phyloP scores from a whole-genome alignment of 2,888 invertebrate species.

The Hybos culiciformis region DNA sequence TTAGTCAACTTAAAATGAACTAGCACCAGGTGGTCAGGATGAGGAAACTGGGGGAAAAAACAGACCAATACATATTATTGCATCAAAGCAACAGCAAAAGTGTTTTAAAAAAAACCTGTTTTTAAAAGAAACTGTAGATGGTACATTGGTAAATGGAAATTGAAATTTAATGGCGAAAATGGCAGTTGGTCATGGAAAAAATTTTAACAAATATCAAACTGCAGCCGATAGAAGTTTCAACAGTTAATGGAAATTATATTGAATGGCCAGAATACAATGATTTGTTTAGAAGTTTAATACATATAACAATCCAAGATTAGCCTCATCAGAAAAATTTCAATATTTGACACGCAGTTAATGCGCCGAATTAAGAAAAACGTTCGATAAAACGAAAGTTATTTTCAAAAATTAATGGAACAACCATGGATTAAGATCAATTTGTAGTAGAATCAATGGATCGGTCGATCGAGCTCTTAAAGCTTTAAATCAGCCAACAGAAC shows the following conservation, averaged over 20 bases:
- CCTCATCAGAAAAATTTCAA: neutral
- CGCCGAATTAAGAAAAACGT: neutral
- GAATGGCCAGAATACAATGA: neutral
- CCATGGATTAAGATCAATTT: neutral
- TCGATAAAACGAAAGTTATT: neutral
- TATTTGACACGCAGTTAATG: no score
- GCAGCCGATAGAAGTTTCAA: no score
- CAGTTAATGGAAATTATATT: no score
- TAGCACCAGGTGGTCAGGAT: neutral
- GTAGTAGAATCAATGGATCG: neutral
- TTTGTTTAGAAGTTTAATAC: neutral
- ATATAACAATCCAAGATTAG: neutral
- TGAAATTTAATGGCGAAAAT: neutral
- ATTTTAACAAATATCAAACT: neutral
- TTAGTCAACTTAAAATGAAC: neutral
- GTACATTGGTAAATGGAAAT: neutral
- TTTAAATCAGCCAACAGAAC: neutral
- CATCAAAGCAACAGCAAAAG: neutral
- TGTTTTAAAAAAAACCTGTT: no score
- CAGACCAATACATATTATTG: neutral
- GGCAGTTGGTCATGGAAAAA: neutral
- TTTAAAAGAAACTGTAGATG: neutral
- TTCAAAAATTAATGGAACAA: neutral
- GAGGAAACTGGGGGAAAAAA: neutral
- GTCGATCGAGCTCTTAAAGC: neutral